Evolutionary conservation across 1,140 invertebrate species (phyloP), one percentile per base, ranked within the genome.

Genomic region (Popillia japonica): DNA sequence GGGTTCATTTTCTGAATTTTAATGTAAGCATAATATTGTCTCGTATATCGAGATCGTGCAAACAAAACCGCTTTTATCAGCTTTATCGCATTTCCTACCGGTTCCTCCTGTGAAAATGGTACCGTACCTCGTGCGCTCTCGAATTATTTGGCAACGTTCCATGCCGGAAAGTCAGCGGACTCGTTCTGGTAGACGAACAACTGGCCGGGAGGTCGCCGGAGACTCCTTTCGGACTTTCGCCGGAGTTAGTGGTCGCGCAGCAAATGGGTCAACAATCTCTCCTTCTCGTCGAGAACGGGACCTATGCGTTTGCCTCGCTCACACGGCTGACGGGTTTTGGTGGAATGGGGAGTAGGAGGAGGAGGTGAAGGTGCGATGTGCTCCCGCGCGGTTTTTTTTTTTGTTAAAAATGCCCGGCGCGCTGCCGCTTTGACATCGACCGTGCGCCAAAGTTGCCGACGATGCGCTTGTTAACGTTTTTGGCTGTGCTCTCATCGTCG

Each of bases 221-320:
- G 27, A 17, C 17, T 7, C 9, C 42, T 9, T 44, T 44, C 42
- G 48, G 17, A 55, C 27, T 34, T 34, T 34, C 48, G 48, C 48
- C 11, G 17, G 14, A 17, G 11, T 55, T 55, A n/a, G 48, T 17
- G 17, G n/a, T 55, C 10, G 14, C 17, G 14, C 14, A n/a, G 14
- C 48, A 55, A 55, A 20, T 55, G 17, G 48, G 48, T 55, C 48
- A 55, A 55, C 48, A 55, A 55, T 55, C 48, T 55, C 48, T 55
- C 14, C 11, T 55, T 17, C 48, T 17, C 48, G 48, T 3, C 14
- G 48, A 55, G 14, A 17, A 17, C 48, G 11, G 48, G 14, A 55
- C 48, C 48, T 14, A 55, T 17, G 48, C 17, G 48, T 14, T 55
- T 17, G 48, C 17, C 14, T 55, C 4, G 48, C 48, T 55, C 48